Base-by-base conservation (phyloP, 2,113 vertebrate species). In the Quiscalus mexicanus region DNA sequence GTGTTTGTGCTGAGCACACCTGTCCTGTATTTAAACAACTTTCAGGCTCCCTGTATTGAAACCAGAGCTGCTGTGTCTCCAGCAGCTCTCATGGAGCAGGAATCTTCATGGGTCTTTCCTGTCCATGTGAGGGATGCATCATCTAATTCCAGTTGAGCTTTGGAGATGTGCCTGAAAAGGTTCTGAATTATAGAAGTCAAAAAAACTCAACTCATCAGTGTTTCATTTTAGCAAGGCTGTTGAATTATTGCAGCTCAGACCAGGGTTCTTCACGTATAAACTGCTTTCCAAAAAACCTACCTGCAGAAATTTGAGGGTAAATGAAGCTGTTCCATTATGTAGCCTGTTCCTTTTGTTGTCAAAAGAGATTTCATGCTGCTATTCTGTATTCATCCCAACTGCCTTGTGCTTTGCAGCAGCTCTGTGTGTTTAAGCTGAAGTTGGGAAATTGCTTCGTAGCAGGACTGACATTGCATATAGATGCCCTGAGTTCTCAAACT, bases 211-310 rank as follows among this genome's bases (percentile, higher is more conserved):
- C 49, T 92, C 50, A 87, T 87, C 42, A 58, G 39, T 89, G 28
- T 84, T 93, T 84, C 89, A 69, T 95, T 96, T 95, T 87, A 95
- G 59, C 55, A 89, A 50, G 44, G 37, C 28, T 80, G 9, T 78
- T 89, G 88, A 79, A 70, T 71, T 92, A 30, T 25, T 95, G 56
- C 76, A 91, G 62, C 56, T 60, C 35, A 84, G 68, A 21, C 69
- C 80, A 35, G 63, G 59, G 69, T 91, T 94, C 62, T 90, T 68
- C 22, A 62, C 62, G 11, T 93, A n/a, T 78, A 52, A 91, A 87
- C 33, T 47, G 45, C 56, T 71, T 94, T 82, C 64, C 50, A 80
- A 44, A 74, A 91, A 59, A 83, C 41, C 64, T 63, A 24, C 2
- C 1, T 80, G 53, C 31, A 53, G 33, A 88, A 80, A n/a, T 83